Conservation (phyloP, 2,888 invertebrate genomes). For the Acrobasis consociella region DNA sequence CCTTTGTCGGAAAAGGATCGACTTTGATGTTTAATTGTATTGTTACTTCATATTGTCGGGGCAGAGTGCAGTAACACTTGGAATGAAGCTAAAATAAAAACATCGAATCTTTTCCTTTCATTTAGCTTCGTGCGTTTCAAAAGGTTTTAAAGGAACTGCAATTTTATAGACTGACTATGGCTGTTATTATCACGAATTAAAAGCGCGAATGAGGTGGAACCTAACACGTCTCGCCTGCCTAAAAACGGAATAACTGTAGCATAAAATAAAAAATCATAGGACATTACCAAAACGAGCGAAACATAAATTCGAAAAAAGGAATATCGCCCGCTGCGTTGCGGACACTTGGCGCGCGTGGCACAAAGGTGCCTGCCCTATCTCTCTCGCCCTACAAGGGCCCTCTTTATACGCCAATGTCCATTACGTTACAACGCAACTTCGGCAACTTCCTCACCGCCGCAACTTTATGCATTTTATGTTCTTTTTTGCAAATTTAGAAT, state of each 20-base stretch:
- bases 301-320: conserved; percentile 29
- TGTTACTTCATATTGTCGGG: not conserved
- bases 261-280: not conserved
- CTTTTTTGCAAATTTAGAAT: conserved; percentile 46
- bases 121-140: not conserved
- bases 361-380: conserved; percentile 69
- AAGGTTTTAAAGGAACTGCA: not conserved
- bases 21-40: conserved; percentile 12
- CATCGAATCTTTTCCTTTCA: not conserved
- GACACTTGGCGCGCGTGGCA: conserved; percentile 34
- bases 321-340: conserved; percentile 16
- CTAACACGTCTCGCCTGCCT: not conserved
- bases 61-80: not conserved
- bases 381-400: conserved; percentile 50
- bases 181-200: not conserved
- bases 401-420: conserved; percentile 57
- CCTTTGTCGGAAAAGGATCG: conserved; percentile 1
- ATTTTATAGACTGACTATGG: too few species aligned
- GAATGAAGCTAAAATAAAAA: not conserved
- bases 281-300: not conserved
- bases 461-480: conserved; percentile 46
- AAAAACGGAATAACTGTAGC: not conserved
- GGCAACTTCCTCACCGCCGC: conserved; percentile 50
- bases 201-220: not conserved
- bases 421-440: conserved; percentile 43